Percentiles rank a stretch among this genome's conserved stretches.
Conservation (phyloP, 2,888 invertebrate species). For the Scaptodrosophila latifasciaeformis region DNA sequence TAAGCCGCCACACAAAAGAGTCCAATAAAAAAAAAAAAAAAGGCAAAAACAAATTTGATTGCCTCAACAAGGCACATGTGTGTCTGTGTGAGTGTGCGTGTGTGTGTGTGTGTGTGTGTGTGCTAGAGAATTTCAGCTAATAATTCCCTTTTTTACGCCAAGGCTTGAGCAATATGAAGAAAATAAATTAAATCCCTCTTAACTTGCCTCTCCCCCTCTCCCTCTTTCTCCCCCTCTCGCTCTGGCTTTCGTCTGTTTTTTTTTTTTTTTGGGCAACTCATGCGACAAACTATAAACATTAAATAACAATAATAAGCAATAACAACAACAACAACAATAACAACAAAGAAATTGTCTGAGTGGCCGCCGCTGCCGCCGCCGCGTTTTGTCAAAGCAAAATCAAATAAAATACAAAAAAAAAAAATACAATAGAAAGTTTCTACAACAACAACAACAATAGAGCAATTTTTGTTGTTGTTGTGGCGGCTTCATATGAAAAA, state of each 20-base stretch:
- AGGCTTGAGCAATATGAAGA: background rate
- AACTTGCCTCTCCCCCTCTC: too few relatives aligned
- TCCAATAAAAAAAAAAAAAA: too few relatives aligned
- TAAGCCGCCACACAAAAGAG: too few relatives aligned
- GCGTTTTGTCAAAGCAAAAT: slow-evolving; percentile 48
- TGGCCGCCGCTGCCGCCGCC: too few relatives aligned
- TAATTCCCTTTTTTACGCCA: slow-evolving; percentile 38
- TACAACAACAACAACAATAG: slow-evolving; percentile 20
- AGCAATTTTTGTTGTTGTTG: slow-evolving; percentile 26
- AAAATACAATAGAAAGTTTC: slow-evolving; percentile 24
- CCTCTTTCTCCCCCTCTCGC: too few relatives aligned
- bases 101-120: too few relatives aligned
- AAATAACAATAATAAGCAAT: slow-evolving; percentile 52
- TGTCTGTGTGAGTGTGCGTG: too few relatives aligned
- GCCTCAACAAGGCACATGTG: too few relatives aligned
- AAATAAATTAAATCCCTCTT: background rate
- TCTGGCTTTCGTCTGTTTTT: too few relatives aligned
- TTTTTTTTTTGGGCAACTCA: too few relatives aligned
- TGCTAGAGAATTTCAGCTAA: slow-evolving; percentile 25
- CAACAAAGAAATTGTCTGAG: slow-evolving; percentile 50
- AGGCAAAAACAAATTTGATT: too few relatives aligned
- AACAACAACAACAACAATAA: slow-evolving; percentile 14
- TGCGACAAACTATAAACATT: slow-evolving; percentile 50
- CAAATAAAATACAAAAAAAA: slow-evolving; percentile 53
- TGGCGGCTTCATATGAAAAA: slow-evolving; percentile 52